Evolutionary conservation across 2,113 vertebrate genomes (phyloP).

Genomic region (Coreoperca whiteheadi): DNA sequence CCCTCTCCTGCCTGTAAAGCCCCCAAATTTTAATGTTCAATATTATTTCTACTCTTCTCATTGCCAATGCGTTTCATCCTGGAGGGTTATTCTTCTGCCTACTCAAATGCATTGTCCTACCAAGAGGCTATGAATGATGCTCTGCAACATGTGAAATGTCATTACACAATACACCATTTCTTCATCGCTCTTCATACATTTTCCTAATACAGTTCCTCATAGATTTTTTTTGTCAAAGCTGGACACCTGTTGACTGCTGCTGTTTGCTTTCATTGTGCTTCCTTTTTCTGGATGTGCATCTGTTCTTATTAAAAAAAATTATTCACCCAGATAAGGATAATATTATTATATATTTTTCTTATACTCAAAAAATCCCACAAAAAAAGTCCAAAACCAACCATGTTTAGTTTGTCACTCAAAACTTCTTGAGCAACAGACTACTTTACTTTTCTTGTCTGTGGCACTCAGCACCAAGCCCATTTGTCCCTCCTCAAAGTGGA

Average conservation of each 20-base stretch:
- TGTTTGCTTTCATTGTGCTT: background rate
- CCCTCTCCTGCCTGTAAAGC: conserved; percentile 48
- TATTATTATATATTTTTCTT: background rate
- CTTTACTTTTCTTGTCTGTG: background rate
- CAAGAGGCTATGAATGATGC: background rate
- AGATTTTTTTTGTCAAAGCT: background rate
- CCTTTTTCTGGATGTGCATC: background rate
- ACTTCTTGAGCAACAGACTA: too few relatives aligned
- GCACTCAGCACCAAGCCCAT: background rate
- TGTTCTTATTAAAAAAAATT: background rate
- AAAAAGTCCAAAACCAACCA: background rate
- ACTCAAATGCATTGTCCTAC: conserved; percentile 11
- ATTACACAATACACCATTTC: conserved; percentile 1
- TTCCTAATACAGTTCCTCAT: background rate
- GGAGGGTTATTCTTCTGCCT: conserved; percentile 18
- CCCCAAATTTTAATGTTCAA: conserved; percentile 55
- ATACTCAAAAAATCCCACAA: background rate
- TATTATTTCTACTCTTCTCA: conserved; percentile 48
- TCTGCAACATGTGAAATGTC: conserved; percentile 26
- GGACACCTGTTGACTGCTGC: conserved; percentile 25
- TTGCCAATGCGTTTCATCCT: background rate
- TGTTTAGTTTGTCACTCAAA: too few relatives aligned
- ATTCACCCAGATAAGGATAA: background rate
- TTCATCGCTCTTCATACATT: background rate
- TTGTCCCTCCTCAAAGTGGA: background rate